Base-by-base conservation (phyloP, 2,888 invertebrate species). In the Itoplectis maculator region DNA sequence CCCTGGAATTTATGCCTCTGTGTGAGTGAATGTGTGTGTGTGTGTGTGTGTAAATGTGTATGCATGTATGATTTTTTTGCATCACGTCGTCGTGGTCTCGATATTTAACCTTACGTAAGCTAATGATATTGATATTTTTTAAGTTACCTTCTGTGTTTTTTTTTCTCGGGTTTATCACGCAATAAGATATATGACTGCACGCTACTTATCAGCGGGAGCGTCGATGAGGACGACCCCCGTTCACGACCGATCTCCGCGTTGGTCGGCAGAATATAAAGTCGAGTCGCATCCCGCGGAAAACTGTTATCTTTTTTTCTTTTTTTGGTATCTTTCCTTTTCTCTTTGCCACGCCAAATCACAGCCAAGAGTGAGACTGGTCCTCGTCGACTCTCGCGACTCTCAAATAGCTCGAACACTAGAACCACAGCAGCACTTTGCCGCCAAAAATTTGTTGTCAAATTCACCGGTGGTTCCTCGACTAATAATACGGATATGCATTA, bases 101-200 rank as follows among this genome's bases (percentile, higher is more conserved):
- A 76, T 77, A 76, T 73, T 81, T 54, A 77, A 83, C 78, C n/a
- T 78, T 81, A 81, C 73, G 82, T 75, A 81, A 83, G 69, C 82
- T 84, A 84, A 69, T 84, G 81, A 82, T 84, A 80, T 77, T 68
- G 63, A 82, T 76, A 70, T 51, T 76, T 70, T 54, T 69, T 70
- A 73, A 75, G 77, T 84, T 73, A 79, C 68, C 65, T 63, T 72
- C n/a, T n/a, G n/a, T n/a, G n/a, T n/a, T n/a, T n/a, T n/a, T n/a
- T n/a, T n/a, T n/a, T 15, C 59, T 78, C 40, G 40, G 69, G 29
- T 75, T 79, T 79, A 79, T 82, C 82, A 82, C 79, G 79, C 47
- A 70, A 75, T 74, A 75, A 70, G 70, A 73, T 63, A 79, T 79
- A 82, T 65, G 59, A 80, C 82, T 73, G 77, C 65, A 77, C 65